Conservation (phyloP, 2,888 invertebrate genomes). For the Drosophila formosana region DNA sequence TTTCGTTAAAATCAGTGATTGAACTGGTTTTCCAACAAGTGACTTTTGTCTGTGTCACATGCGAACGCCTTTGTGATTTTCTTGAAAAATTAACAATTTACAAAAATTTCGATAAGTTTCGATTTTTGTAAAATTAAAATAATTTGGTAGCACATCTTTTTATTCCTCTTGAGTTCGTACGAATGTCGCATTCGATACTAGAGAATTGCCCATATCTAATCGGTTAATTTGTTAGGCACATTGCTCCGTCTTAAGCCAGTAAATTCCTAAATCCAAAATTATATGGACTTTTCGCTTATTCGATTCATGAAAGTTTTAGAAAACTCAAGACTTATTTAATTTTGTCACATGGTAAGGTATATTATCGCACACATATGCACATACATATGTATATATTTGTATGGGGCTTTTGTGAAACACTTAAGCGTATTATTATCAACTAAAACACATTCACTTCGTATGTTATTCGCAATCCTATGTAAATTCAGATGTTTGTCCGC, state of each 20-base stretch:
- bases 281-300: not conserved
- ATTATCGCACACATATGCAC: constrained; percentile 4
- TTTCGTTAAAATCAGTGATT: too few species aligned
- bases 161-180: too few species aligned
- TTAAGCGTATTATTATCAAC: constrained; percentile 46
- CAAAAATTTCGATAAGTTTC: too few species aligned
- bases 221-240: not conserved
- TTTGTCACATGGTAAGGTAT: not conserved
- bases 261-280: not conserved
- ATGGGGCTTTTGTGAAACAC: constrained; percentile 63
- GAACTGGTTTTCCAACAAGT: too few species aligned
- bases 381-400: not conserved
- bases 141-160: too few species aligned
- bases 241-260: too few species aligned
- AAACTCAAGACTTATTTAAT: not conserved
- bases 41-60: too few species aligned
- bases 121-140: too few species aligned
- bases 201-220: too few species aligned
- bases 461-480: constrained; percentile 8
- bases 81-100: too few species aligned
- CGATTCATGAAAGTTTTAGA: not conserved
- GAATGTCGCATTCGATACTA: too few species aligned
- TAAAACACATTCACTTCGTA: constrained; percentile 24
- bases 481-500: not conserved
- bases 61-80: too few species aligned